Evolutionary conservation across 1,140 invertebrate species (phyloP).

Genomic region (Penaeus chinensis): DNA sequence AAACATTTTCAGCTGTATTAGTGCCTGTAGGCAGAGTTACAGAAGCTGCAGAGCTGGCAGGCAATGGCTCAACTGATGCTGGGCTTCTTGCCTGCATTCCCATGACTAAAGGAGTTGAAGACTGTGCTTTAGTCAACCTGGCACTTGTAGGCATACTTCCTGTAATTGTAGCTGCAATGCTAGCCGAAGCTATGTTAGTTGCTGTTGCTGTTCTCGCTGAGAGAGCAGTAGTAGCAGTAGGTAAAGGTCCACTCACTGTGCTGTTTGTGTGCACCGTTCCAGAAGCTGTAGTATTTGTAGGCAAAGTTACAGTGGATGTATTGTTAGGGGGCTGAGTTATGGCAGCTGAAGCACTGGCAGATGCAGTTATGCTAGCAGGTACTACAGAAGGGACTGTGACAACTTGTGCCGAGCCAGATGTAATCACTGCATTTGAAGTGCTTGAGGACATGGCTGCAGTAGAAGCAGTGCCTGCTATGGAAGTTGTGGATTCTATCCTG

Average conservation of each 20-base stretch:
- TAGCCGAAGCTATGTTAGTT: too few relatives aligned
- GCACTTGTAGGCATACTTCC: too few relatives aligned
- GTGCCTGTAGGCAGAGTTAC: not conserved
- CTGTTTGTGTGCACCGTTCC: not conserved
- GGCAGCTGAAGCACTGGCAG: not conserved
- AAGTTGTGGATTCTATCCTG: too few relatives aligned
- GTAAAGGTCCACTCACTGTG: not conserved
- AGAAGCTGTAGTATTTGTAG: slow-evolving; percentile 8
- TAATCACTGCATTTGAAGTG: not conserved
- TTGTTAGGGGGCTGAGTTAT: slow-evolving; percentile 8
- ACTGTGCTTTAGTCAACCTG: too few relatives aligned
- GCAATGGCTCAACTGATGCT: not conserved
- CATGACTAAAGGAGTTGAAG: too few relatives aligned
- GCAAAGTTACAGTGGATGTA: slow-evolving; percentile 7
- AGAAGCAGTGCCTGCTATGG: not conserved
- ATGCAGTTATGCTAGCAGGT: slow-evolving; percentile 9
- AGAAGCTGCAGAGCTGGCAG: not conserved
- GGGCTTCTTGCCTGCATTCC: too few relatives aligned
- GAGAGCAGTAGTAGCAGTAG: not conserved
- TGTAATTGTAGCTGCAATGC: too few relatives aligned
- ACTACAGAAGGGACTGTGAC: not conserved
- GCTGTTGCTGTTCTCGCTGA: too few relatives aligned
- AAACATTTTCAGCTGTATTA: slow-evolving; percentile 3
- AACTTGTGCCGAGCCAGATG: not conserved
- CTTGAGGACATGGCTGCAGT: not conserved